Base-by-base conservation (phyloP, 2,888 invertebrate species). In the Dicyrtoma fusca region DNA sequence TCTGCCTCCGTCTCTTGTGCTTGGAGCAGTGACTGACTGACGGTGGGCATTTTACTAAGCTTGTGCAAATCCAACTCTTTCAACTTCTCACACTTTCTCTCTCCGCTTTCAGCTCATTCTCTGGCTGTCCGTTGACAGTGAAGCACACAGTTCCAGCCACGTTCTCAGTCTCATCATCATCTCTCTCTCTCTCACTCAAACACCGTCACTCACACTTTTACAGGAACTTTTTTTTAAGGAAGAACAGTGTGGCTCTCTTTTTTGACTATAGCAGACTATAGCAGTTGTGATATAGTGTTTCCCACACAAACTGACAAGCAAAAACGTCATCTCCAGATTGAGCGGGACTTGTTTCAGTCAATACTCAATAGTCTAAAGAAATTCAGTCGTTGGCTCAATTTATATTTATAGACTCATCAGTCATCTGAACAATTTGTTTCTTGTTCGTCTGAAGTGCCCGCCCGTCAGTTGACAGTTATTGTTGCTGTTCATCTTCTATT, bases 51-150 rank as follows among this genome's bases (percentile, higher is more conserved):
- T n/a, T n/a, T 34, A 34, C 4, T 34, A 34, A 59, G 59, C 59
- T 49, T 26, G 47, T 44, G 62, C 44, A 44, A 65, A 65, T 66
- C 53, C 66, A 53, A 66, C 66, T 66, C 66, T 66, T 66, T 66
- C 44, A 53, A 51, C 21, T 51, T 65, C 51, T 21, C 65, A 25
- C 64, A 23, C 34, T 34, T 34, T 61, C 42, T 5, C 55, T 59
- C 61, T 34, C 14, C 14, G 5, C 44, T 61, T 42, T 42, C 44
- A 59, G 61, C 11, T 66, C 55, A 66, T 55, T 66, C 55, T 66
- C 55, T 55, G 14, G 6, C 10, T 53, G 34, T 14, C 51, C 21
- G 49, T 47, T 49, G 47, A 25, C 42, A 61, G 61, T 61, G 26
- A 42, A 61, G 42, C 61, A 61, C 34, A 34, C 61, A 14, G 21